These are phyloP conservation scores for Drosophila antonietae DNA, from an alignment of 2,888 invertebrate species.

Conservation along the genomic window DNA sequence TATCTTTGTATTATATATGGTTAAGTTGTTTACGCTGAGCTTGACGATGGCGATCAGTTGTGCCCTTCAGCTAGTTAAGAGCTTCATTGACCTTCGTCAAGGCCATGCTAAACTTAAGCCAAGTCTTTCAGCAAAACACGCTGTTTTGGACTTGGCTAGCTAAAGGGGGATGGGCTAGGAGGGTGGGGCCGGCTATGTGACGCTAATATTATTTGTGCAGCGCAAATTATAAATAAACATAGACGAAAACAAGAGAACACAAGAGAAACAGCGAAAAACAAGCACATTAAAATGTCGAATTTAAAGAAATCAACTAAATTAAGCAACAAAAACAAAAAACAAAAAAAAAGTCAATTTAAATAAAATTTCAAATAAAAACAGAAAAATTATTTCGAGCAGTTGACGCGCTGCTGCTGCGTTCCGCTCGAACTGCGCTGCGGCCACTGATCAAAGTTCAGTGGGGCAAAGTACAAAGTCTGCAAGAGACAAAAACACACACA, in stretches of 20 bases:
- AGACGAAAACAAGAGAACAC: constrained; percentile 7
- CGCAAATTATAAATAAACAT: constrained; percentile 61
- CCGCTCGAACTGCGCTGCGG: constrained; percentile 38
- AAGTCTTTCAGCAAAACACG: background rate
- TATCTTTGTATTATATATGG: background rate
- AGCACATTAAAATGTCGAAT: constrained; percentile 44
- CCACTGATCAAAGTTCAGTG: constrained; percentile 79
- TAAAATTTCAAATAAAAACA: constrained; percentile 13
- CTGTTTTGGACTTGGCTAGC: background rate
- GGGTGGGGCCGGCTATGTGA: background rate
- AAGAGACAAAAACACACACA: constrained; percentile 30
- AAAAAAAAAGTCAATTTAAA: constrained; percentile 14
- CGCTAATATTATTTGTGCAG: constrained; percentile 48
- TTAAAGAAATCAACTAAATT: constrained; percentile 46
- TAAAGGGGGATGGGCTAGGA: background rate
- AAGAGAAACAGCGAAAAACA: constrained; percentile 16
- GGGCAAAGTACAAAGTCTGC: constrained; percentile 82
- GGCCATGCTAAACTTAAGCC: constrained; percentile 44
- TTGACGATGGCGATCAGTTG: too few species aligned
- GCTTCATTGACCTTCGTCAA: constrained; percentile 16
- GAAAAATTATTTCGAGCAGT: constrained; percentile 53
- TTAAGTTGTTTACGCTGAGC: background rate
- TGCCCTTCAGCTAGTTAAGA: background rate
- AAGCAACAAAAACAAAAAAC: constrained; percentile 20
- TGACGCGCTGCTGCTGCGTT: constrained; percentile 43